Base-by-base conservation (phyloP, 2,113 vertebrate species). In the Alouatta palliata region DNA sequence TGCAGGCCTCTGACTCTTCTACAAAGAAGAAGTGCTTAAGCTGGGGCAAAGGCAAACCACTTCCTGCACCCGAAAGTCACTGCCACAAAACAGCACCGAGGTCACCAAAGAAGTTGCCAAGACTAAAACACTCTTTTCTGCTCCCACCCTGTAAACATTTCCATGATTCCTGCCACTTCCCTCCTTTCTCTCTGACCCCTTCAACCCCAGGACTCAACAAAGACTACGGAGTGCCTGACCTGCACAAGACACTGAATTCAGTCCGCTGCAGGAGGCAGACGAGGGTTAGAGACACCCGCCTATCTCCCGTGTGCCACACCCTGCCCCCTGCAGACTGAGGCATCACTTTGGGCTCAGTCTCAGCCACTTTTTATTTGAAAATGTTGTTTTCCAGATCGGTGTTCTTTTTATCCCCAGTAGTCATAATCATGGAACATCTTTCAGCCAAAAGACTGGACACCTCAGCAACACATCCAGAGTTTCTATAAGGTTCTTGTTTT, bases 201-300 rank as follows among this genome's bases (percentile, higher is more conserved):
- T 61, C n/a, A 12, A 30, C 20, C n/a, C 12, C 2, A 9, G 35
- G 43, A 27, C 25, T 12, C 17, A 19, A 56, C 25, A 43, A 6
- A 7, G 23, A 40, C 2, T 6, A 1, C 27, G 16, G 40, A 64
- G 64, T 0, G 7, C 73, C 40, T 27, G 9, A 0, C 7, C 10
- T 6, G 49, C 11, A 14, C 19, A 6, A 80, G 37, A 45, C 16
- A 2, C 14, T 23, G 25, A 75, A 23, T 40, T 66, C 43, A 8
- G n/a, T 12, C 25, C 19, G 0, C 19, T 21, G 11, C 23, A 23
- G 54, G 68, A 19, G 11, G 6, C 61, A 16, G 37, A 37, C 0
- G 0, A 32, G 5, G 58, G 25, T 20, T 6, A 77, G 23, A 8
- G n/a, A n/a, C 27, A 64, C 61, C 61, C 12, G 12, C 27, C 27